Evolutionary conservation across 23 tunicate species (phyloP).

Genomic region (Halocynthia aurantium): DNA sequence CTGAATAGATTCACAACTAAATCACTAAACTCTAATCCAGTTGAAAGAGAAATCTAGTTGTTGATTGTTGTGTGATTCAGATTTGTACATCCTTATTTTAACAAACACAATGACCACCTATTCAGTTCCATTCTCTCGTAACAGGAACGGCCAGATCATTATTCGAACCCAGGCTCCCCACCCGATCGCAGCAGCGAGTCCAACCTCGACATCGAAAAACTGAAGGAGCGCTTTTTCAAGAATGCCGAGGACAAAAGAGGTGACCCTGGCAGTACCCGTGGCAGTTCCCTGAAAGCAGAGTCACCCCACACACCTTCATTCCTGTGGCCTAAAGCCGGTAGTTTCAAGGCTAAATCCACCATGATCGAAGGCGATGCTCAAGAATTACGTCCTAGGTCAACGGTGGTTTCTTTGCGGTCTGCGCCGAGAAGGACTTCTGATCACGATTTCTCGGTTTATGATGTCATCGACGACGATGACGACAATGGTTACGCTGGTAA

Average conservation of each 20-base stretch:
- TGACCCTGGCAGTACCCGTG: neutral
- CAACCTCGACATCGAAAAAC: conserved; percentile 1
- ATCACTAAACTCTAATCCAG: too few relatives aligned
- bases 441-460: neutral
- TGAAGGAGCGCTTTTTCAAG: neutral
- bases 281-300: neutral
- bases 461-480: conserved; percentile 20
- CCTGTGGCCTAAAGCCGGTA: conserved; percentile 8
- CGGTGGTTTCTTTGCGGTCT: neutral
- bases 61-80: too few relatives aligned
- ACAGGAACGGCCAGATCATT: too few relatives aligned
- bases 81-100: too few relatives aligned
- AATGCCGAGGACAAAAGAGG: neutral
- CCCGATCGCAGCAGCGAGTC: neutral
- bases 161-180: neutral
- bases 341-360: neutral
- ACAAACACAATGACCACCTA: too few relatives aligned
- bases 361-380: neutral
- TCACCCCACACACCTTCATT: neutral
- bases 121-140: too few relatives aligned
- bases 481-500: neutral
- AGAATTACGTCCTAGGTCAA: conserved; percentile 2
- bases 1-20: too few relatives aligned
- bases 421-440: neutral
- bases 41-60: too few relatives aligned